Evolutionary conservation across 2,797 vertebrate genomes (phyloP).

Genomic region (Valencia hispanica): DNA sequence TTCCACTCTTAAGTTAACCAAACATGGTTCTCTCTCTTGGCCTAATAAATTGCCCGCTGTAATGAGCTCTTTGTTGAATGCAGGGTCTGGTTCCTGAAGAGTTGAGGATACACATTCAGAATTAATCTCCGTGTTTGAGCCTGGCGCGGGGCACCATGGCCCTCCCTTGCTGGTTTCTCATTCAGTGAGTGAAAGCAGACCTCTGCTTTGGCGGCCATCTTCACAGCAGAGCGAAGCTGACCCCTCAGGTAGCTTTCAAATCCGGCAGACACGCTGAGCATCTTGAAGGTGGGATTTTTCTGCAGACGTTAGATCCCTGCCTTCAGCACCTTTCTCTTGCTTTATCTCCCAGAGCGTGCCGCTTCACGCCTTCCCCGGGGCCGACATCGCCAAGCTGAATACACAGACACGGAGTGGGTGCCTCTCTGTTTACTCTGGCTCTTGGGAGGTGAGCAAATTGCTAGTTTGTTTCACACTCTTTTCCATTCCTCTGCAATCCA

Average conservation of each 20-base stretch:
- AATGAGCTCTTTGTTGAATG: conserved; percentile 33
- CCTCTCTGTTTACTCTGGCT: conserved; percentile 75
- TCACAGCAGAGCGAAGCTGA: conserved; percentile 21
- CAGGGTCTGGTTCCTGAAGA: conserved; percentile 57
- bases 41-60: conserved; percentile 53
- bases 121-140: conserved; percentile 50
- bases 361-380: conserved; percentile 70
- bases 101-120: conserved; percentile 46
- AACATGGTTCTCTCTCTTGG: conserved; percentile 59
- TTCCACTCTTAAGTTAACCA: conserved; percentile 38
- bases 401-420: conserved; percentile 66
- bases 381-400: conserved; percentile 71
- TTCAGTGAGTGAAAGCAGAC: conserved; percentile 72
- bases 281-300: neutral
- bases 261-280: neutral
- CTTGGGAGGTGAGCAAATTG: conserved; percentile 72
- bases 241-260: conserved; percentile 14
- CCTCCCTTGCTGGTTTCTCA: conserved; percentile 69
- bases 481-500: conserved; percentile 63
- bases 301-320: conserved; percentile 7
- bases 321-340: conserved; percentile 45
- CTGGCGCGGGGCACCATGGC: conserved; percentile 25
- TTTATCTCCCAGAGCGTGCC: conserved; percentile 57
- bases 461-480: conserved; percentile 73
- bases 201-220: conserved; percentile 60